Base-by-base conservation (phyloP, 2,797 vertebrate genomes). In the Apogon talboti region DNA sequence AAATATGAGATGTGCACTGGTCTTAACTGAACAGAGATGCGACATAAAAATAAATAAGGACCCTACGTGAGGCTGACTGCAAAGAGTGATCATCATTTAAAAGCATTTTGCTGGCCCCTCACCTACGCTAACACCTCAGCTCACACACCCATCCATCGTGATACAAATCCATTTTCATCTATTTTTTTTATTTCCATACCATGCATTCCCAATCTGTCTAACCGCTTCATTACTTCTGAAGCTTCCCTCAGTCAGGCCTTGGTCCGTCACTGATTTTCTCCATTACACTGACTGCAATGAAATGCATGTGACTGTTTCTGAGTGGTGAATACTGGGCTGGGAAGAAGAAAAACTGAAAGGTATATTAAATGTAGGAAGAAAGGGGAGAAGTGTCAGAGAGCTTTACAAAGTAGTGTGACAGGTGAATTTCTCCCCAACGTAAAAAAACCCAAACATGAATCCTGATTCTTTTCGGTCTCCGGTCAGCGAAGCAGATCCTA, bases 31-130 rank as follows among this genome's bases (percentile, higher is more conserved):
- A 70, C 57, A 74, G 12, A 71, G 44, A 79, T 77, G 75, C 21
- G 4, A 79, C 75, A 78, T 44, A 62, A 88, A 84, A 58, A 65
- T 77, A 73, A 83, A 86, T 73, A 66, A 65, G 62, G 55, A 68
- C 37, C 38, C 56, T 68, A 60, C n/a, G 41, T 43, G 56, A 78
- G 60, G 38, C 21, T 37, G 56, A 69, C 75, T 48, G 55, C 65
- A 66, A 57, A 63, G 40, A 66, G 54, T 15, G 41, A 63, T 65
- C 5, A 11, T 14, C 38, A 62, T 44, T 49, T 61, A 35, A 71
- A 49, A 70, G 52, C 33, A 44, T 57, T 79, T 41, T 3, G 46
- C 52, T 66, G 63, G 52, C 19, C 71, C 58, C 51, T 68, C 53
- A 50, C 48, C 65, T 66, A 8, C 50, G 67, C 52, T 4, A 15